A percentile compares a stretch with the other conserved stretches of the same genome.
phyloP scores from a whole-genome alignment of 2,888 invertebrate species.

The Diploptera punctata region DNA sequence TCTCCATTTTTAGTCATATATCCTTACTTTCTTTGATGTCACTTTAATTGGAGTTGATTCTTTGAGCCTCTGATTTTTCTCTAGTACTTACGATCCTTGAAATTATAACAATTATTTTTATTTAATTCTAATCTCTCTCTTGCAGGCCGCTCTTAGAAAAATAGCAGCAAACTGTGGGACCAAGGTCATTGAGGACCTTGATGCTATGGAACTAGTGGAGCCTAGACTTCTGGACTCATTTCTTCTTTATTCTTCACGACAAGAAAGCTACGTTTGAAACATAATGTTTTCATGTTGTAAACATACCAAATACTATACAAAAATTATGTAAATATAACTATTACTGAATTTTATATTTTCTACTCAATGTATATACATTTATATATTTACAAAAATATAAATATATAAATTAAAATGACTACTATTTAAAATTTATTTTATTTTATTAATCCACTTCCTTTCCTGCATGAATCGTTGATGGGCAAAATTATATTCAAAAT shows the following conservation, averaged over 20 bases:
- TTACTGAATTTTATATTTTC: neutral
- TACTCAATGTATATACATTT: neutral
- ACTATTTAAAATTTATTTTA: no score
- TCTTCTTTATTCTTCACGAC: slow-evolving; percentile 77
- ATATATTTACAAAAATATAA: neutral
- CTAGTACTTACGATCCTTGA: no score
- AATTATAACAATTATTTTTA: no score
- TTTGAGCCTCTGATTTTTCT: no score
- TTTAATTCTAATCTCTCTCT: no score
- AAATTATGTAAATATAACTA: neutral
- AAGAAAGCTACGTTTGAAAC: slow-evolving; percentile 77
- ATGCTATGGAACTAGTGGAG: slow-evolving; percentile 75
- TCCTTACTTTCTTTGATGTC: no score
- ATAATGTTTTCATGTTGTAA: neutral
- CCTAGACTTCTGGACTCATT: slow-evolving; percentile 81
- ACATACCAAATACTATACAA: neutral
- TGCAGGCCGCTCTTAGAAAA: slow-evolving; percentile 69
- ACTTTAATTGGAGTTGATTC: no score
- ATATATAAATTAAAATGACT: neutral
- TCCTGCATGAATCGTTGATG: no score
- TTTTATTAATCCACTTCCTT: no score
- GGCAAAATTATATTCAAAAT: no score
- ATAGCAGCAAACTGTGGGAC: slow-evolving; percentile 64
- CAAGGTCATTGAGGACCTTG: slow-evolving; percentile 61
- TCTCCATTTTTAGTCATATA: no score